A percentile compares a stretch with the other conserved stretches of the same genome.
These are phyloP conservation scores for Stenotaenia linearis DNA, from an alignment of 2,888 invertebrate species.

Conservation along the genomic window DNA sequence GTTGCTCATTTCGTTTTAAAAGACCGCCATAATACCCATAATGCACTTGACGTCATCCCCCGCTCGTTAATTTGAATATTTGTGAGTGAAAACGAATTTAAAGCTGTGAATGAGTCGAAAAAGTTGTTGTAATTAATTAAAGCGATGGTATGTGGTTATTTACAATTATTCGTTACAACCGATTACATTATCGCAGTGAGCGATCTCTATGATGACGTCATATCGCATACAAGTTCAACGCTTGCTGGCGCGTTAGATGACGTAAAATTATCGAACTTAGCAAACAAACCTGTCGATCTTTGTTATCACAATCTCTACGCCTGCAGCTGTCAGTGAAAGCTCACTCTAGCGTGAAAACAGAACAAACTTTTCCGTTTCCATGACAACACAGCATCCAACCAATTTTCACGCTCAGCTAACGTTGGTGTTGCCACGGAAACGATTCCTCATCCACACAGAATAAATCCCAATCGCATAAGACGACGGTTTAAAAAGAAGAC, in stretches of 20 bases:
- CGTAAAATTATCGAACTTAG: neutral
- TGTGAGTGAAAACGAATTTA: too few relatives aligned
- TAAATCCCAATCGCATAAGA: neutral
- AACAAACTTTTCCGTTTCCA: constrained; percentile 19
- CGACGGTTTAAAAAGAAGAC: neutral
- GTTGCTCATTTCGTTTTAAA: neutral
- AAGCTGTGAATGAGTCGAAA: neutral
- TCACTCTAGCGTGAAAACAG: constrained; percentile 1
- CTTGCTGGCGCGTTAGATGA: neutral
- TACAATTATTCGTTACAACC: neutral
- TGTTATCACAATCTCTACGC: constrained; percentile 11
- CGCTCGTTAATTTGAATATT: too few relatives aligned
- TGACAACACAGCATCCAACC: constrained; percentile 15
- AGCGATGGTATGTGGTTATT: neutral
- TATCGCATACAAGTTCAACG: neutral
- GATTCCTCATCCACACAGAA: neutral
- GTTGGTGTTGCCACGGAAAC: neutral
- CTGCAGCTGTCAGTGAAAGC: constrained; percentile 8
- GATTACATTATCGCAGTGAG: neutral
- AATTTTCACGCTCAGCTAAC: constrained; percentile 19
- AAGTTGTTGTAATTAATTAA: neutral
- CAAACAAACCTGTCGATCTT: constrained; percentile 1
- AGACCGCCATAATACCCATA: neutral
- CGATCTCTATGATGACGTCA: neutral
- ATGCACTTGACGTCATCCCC: neutral